phyloP scores from a whole-genome alignment of 2,797 vertebrate species.

The Leptatherina wallacei region DNA sequence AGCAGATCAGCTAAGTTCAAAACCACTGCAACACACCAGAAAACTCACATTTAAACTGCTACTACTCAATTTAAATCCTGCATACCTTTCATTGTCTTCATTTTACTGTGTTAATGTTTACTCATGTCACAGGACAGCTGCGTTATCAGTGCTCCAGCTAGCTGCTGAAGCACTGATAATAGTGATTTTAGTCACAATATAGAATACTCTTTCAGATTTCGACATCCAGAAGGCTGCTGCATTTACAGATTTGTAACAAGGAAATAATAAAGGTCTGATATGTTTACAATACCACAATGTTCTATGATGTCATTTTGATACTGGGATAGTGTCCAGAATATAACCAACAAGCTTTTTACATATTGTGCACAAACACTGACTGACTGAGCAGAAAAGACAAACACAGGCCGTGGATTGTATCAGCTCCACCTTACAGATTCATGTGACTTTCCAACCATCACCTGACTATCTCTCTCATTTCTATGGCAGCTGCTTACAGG shows the following conservation, averaged over 20 bases:
- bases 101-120: constrained; percentile 60
- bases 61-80: constrained; percentile 24
- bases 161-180: constrained; percentile 31
- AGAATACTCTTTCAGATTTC: constrained; percentile 33
- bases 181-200: constrained; percentile 33
- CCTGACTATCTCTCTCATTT: constrained; percentile 72
- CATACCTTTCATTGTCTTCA: constrained; percentile 36
- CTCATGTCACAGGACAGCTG: constrained; percentile 54
- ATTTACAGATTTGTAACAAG: constrained; percentile 18
- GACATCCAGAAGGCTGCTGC: constrained; percentile 17
- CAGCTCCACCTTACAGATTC: constrained; percentile 79
- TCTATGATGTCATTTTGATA: constrained; percentile 20
- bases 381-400: constrained; percentile 65
- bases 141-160: constrained; percentile 39
- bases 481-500: constrained; percentile 60
- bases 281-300: constrained; percentile 29
- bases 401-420: constrained; percentile 69
- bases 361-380: constrained; percentile 45
- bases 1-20: constrained; percentile 17
- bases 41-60: constrained; percentile 26
- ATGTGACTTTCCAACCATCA: constrained; percentile 78
- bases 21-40: constrained; percentile 16
- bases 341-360: constrained; percentile 32
- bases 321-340: constrained; percentile 42
- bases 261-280: constrained; percentile 21